Evolutionary conservation across 2,113 vertebrate species (phyloP), one percentile per base, ranked within the genome.

Genomic region (Leptobrachium leishanense): DNA sequence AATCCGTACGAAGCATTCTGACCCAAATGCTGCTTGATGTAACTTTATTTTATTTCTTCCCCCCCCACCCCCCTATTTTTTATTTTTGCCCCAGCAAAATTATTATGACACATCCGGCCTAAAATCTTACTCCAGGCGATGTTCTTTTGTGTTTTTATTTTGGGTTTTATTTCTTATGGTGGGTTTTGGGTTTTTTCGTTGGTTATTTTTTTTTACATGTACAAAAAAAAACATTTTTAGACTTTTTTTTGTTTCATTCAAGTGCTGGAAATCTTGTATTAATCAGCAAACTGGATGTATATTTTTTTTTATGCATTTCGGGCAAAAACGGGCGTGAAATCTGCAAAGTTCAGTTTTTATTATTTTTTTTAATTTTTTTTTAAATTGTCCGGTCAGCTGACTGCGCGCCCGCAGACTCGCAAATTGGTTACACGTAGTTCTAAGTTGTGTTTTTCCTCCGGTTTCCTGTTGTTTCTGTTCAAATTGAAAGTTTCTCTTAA

Each of bases 91-190:
- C 88, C 90, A 88, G 87, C 83, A 86, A 79, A 83, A 87, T 84
- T 87, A 86, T 85, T 88, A 87, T 31, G 20, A 81, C 87, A 86
- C 67, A 89, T 86, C 84, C 85, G 88, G 87, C 88, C 86, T 89
- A 87, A 85, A 88, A 89, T 87, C 86, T 59, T 54, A 84, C 82
- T 90, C 83, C 84, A 15, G 68, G 63, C 76, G 87, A 90, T 88
- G 90, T 86, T 90, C 88, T 92, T 94, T 91, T 92, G 91, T 90
- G 85, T 92, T 90, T 82, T 31, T 31, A 31, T 31, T 31, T 31
- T 31, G 20, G 20, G 20, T 31, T 31, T 31, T 31, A 31, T 31
- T 31, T 31, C 84, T 89, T 90, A 31, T 31, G 20, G 20, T 31
- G 20, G 20, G 20, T 31, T 31, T 31, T 31, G 20, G 20, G 4